Evolutionary conservation across 2,113 vertebrate genomes (phyloP), one percentile per base, ranked within the genome.

Genomic region (Chitala chitala): DNA sequence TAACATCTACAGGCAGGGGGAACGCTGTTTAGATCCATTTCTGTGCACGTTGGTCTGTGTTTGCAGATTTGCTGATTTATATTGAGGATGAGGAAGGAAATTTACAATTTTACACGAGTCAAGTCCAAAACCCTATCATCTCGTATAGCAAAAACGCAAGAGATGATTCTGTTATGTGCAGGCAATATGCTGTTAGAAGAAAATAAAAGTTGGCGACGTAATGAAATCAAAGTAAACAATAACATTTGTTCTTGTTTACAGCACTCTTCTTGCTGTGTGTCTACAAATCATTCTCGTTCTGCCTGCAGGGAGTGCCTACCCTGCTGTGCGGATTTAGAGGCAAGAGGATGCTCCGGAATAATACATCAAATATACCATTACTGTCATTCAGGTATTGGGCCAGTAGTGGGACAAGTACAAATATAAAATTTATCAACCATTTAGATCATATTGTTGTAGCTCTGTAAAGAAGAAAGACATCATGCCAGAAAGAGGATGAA

Each of bases 181-280:
- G 48, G 12, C 48, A 10, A 51, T 2, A 51, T 10, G 48, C 48
- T 51, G 48, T 3, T 22, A 56, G 54, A 56, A 56, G 54, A 22
- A 4, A 24, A 24, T 22, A 56, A 24, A 22, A 56, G 22, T 24
- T 24, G 24, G 24, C 54, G 24, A 22, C 8, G 54, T 56, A 24
- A 22, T 56, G 22, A 56, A 22, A 5, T n/a, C 15, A 56, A 24
- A 9, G 20, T 56, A 24, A 56, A 56, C 54, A 56, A 56, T 22
- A 22, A 17, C 54, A 56, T 56, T 56, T 56, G 54, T 56, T 24
- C 54, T 56, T 56, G 54, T 56, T 56, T 51, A 51, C 48, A 51
- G 20, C 54, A 22, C 20, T 24, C 24, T 17, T 56, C 20, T 8
- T 56, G n/a, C 54, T 22, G 1, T 56, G 54, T 22, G 54, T 22